These are phyloP conservation scores for Tolmerus cingulatus DNA, from an alignment of 2,888 invertebrate species.

Conservation along the genomic window DNA sequence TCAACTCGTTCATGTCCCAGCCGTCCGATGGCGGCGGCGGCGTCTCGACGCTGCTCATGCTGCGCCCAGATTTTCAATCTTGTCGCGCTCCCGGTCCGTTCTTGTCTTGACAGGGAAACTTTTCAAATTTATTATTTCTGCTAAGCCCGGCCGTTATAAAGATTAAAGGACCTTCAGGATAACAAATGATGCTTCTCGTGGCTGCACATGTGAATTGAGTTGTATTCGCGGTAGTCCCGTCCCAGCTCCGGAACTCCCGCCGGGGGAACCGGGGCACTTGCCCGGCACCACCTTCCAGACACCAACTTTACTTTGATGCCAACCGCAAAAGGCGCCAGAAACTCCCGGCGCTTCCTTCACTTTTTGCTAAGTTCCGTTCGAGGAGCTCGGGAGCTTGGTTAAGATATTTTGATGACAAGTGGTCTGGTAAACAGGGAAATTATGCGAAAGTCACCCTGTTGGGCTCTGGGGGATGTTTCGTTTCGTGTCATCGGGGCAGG, in stretches of 20 bases:
- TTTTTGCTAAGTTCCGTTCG: background rate
- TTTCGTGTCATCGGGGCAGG: background rate
- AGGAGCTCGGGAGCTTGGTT: background rate
- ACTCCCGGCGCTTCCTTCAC: background rate
- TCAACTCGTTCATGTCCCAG: slow-evolving; percentile 10
- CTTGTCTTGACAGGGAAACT: slow-evolving; percentile 28
- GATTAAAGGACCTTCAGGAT: slow-evolving; percentile 34
- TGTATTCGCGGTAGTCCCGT: background rate
- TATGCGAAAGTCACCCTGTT: background rate
- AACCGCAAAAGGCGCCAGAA: background rate
- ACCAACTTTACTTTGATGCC: background rate
- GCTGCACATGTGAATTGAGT: slow-evolving; percentile 33
- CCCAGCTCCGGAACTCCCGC: background rate
- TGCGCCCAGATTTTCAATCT: slow-evolving; percentile 44
- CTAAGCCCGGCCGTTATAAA: slow-evolving; percentile 37
- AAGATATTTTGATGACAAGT: background rate
- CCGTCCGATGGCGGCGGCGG: background rate
- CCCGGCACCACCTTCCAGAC: background rate
- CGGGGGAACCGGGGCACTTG: too few relatives aligned
- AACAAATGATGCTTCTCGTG: slow-evolving; percentile 30
- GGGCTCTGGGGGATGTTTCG: background rate
- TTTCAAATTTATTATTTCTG: slow-evolving; percentile 47
- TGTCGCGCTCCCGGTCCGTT: slow-evolving; percentile 19
- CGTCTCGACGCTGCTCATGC: background rate
- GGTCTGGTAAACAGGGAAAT: slow-evolving; percentile 9